Base-by-base conservation (phyloP, 2,888 invertebrate genomes). In the Gonocerus acuteangulatus region DNA sequence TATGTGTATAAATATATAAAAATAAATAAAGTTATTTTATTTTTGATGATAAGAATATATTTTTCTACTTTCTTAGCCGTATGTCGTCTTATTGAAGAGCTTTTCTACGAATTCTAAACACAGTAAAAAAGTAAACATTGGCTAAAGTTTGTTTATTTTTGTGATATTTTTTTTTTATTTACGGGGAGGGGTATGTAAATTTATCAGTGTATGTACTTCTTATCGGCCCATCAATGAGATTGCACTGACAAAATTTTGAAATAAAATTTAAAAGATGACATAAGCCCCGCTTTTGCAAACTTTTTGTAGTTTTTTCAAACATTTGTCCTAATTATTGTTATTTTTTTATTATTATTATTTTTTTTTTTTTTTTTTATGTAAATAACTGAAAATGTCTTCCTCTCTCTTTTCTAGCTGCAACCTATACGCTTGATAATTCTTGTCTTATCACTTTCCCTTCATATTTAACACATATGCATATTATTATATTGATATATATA, bases 341-440 rank as follows among this genome's bases (percentile, higher is more conserved):
- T 13, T 9, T 39, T 39, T 39, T 9, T n/a, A 13, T 39, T 39
- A 15, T 39, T 9, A n/a, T n/a, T 39, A 9, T 39, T 4, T 11
- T 39, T n/a, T 39, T 9, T 39, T 39, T 39, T 39, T 15, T 9
- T 9, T n/a, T n/a, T 11, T 13, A 9, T 39, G 39, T 39, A 39
- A 39, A 39, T 39, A 39, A 51, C 34, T 51, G 34, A n/a, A 15
- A 39, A 52, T 54, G 64, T 64, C 64, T 64, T 64, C 64, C 64
- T 64, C 49, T 57, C 27, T 62, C 21, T 60, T 57, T 49, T 48
- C 47, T 64, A 64, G 64, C 59, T 60, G 64, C 64, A 62, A 64
- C 62, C 57, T 62, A 62, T 64, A 64, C 64, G 64, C 64, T 64
- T 64, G 45, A 44, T 48, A 52, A 56, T 60, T 63, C 63, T 63